These are phyloP conservation scores for Cephalopterus ornatus DNA, from an alignment of 2,113 vertebrate species.

Conservation along the genomic window DNA sequence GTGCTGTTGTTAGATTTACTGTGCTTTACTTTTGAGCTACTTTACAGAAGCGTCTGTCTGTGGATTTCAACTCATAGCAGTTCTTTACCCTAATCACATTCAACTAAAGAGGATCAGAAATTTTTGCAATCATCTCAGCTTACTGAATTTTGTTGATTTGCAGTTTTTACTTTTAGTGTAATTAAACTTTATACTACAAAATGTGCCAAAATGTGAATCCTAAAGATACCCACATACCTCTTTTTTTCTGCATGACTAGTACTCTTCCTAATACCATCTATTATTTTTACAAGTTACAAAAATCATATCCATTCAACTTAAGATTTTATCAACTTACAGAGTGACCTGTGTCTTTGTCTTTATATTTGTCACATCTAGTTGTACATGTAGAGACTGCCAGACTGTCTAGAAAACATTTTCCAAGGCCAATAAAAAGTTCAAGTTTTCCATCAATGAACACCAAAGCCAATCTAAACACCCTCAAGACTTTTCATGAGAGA, in stretches of 20 bases:
- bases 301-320: neutral
- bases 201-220: neutral
- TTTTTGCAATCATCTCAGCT: neutral
- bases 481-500: neutral
- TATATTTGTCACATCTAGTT: neutral
- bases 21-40: neutral
- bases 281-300: neutral
- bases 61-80: neutral
- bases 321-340: neutral
- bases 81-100: neutral
- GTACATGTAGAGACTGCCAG: neutral
- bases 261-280: neutral
- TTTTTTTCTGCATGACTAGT: neutral
- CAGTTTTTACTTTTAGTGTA: neutral
- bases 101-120: neutral
- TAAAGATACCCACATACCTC: neutral
- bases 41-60: neutral
- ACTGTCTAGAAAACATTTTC: neutral
- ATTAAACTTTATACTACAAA: neutral
- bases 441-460: neutral
- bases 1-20: neutral
- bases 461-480: neutral
- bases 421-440: neutral
- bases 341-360: neutral
- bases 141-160: slow-evolving; percentile 9